A percentile compares a stretch with the other conserved stretches of the same genome.
Conservation (phyloP, 2,888 invertebrate genomes). For the Platerodrilus igneus region DNA sequence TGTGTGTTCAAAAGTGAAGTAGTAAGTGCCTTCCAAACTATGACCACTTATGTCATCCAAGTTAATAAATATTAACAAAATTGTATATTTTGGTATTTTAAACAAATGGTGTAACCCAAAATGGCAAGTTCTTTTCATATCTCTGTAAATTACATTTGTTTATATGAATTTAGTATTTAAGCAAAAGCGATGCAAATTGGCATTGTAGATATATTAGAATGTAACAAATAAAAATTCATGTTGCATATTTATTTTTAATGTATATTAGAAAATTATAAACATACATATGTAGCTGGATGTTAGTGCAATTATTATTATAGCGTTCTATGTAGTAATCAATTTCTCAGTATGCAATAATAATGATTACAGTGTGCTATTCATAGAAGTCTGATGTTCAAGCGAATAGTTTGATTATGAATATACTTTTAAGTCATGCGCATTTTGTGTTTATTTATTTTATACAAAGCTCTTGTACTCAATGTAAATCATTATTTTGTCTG, state of each 20-base stretch:
- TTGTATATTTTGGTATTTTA: conserved; percentile 46
- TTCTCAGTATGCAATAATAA: conserved; percentile 48
- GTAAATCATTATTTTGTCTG: no score
- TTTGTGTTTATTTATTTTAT: no score
- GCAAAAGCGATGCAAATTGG: conserved; percentile 46
- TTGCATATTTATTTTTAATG: conserved; percentile 48
- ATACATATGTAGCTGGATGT: conserved; percentile 48
- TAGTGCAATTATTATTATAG: conserved; percentile 41
- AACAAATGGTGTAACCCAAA: conserved; percentile 70
- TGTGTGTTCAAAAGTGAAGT: conserved; percentile 72
- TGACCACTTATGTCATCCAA: conserved; percentile 55
- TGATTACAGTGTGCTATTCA: conserved; percentile 47
- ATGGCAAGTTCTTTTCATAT: conserved; percentile 59
- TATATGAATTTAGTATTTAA: conserved; percentile 37
- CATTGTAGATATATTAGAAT: conserved; percentile 39
- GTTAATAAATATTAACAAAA: conserved; percentile 45
- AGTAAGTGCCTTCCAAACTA: conserved; percentile 80
- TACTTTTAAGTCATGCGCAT: conserved; percentile 41
- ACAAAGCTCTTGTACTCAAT: no score
- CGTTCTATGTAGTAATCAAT: conserved; percentile 42
- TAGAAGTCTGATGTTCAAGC: conserved; percentile 43
- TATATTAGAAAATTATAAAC: conserved; percentile 39
- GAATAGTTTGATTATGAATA: conserved; percentile 42
- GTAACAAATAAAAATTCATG: conserved; percentile 44
- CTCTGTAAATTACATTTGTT: conserved; percentile 44